Evolutionary conservation across 92 coral and sea anemone genomes (phyloP).

Genomic region (Paramuricea clavata): DNA sequence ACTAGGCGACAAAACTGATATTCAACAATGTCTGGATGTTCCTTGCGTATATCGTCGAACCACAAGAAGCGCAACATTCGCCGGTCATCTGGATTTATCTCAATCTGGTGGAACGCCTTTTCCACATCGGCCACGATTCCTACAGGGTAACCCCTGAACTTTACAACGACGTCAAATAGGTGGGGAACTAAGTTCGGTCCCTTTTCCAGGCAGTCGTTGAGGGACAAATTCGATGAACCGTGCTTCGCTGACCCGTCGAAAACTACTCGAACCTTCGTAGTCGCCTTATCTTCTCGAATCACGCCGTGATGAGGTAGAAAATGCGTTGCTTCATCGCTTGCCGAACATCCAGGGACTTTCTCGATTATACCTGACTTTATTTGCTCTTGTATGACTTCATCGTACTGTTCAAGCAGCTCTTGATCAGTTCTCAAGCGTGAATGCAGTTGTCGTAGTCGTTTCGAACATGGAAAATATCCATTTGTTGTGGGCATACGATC

Average conservation of each 20-base stretch:
- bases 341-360: not conserved
- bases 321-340: not conserved
- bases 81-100: constrained; percentile 5
- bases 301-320: not conserved
- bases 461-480: not conserved
- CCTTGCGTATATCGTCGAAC: constrained; percentile 33
- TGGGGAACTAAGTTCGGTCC: constrained; percentile 23
- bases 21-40: no score
- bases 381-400: not conserved
- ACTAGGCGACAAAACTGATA: no score
- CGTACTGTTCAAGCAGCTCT: not conserved
- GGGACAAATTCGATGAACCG: not conserved
- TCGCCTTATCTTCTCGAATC: not conserved
- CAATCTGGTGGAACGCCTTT: constrained; percentile 32
- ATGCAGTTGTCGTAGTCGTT: not conserved
- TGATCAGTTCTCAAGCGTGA: not conserved
- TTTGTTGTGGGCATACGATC: not conserved
- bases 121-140: constrained; percentile 12
- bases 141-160: constrained; percentile 14
- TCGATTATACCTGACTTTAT: not conserved
- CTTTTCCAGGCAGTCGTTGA: constrained; percentile 15
- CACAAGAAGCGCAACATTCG: constrained; percentile 18
- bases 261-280: not conserved
- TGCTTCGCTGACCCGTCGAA: not conserved
- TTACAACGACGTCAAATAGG: not conserved